Evolutionary conservation across 1,140 invertebrate genomes (phyloP).

Genomic region (Drosophila auraria): DNA sequence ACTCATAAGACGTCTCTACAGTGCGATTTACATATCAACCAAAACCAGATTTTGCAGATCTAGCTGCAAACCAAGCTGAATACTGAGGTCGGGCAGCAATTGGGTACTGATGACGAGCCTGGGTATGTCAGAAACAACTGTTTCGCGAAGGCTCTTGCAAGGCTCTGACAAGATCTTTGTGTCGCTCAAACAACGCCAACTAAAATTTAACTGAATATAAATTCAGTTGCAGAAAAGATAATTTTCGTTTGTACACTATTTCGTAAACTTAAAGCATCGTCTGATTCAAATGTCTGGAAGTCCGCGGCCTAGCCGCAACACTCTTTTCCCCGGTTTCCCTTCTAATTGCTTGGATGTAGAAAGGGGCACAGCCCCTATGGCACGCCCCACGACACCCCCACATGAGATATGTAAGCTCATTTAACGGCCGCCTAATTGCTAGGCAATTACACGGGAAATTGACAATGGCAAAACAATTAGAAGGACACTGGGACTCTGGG

Average conservation of each 20-base stretch:
- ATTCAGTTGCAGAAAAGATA: not conserved
- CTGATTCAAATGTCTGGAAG: constrained; percentile 13
- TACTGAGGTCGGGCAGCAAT: too few species aligned
- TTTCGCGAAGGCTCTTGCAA: too few species aligned
- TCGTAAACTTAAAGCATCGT: not conserved
- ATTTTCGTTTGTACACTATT: too few species aligned
- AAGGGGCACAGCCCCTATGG: constrained; percentile 6
- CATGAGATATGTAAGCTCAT: constrained; percentile 64
- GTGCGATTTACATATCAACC: too few species aligned
- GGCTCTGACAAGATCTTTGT: not conserved
- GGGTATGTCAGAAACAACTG: too few species aligned
- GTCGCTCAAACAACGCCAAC: not conserved
- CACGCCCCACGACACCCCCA: constrained; percentile 11
- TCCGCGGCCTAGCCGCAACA: constrained; percentile 1
- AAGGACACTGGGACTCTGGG: constrained; percentile 41
- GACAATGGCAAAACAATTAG: constrained; percentile 79
- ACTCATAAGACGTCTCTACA: too few species aligned
- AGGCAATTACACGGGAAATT: constrained; percentile 75
- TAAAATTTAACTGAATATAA: not conserved
- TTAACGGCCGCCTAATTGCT: constrained; percentile 65
- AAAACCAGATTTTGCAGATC: too few species aligned
- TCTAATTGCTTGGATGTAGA: constrained; percentile 56
- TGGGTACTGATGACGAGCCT: not conserved
- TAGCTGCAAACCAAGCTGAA: too few species aligned
- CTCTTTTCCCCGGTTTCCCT: constrained; percentile 23